Conservation (phyloP, 2,797 vertebrate species). For the Coluber constrictor region DNA sequence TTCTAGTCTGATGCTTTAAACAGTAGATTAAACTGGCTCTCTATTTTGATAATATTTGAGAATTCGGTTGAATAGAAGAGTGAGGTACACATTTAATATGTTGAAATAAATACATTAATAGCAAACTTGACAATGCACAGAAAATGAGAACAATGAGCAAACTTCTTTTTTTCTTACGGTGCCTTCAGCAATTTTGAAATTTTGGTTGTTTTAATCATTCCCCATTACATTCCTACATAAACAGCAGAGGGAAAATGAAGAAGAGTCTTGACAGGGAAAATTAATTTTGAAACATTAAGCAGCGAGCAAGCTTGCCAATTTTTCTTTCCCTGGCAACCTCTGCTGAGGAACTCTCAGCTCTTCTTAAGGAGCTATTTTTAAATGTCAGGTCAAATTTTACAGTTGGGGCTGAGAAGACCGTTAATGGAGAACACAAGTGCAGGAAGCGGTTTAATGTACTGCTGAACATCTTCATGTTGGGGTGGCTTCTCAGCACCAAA, state of each 20-base stretch:
- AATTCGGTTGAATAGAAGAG: not conserved
- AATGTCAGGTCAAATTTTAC: conserved; percentile 55
- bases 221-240: conserved; percentile 69
- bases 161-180: conserved; percentile 45
- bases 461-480: not conserved
- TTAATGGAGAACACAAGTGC: conserved; percentile 41
- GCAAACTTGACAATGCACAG: not conserved
- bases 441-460: conserved; percentile 4
- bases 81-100: not conserved
- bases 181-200: conserved; percentile 58
- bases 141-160: not conserved
- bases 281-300: conserved; percentile 66
- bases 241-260: conserved; percentile 63
- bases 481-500: conserved; percentile 24
- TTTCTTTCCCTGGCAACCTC: conserved; percentile 43
- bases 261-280: conserved; percentile 66
- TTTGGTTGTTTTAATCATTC: conserved; percentile 66
- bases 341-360: conserved; percentile 31
- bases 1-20: not conserved
- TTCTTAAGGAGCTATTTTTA: conserved; percentile 56
- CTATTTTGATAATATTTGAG: not conserved
- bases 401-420: conserved; percentile 44
- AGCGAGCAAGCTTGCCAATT: conserved; percentile 45
- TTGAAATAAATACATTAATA: not conserved
- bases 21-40: not conserved